Base-by-base conservation (phyloP, 2,797 vertebrate genomes). In the Anabas testudineus region DNA sequence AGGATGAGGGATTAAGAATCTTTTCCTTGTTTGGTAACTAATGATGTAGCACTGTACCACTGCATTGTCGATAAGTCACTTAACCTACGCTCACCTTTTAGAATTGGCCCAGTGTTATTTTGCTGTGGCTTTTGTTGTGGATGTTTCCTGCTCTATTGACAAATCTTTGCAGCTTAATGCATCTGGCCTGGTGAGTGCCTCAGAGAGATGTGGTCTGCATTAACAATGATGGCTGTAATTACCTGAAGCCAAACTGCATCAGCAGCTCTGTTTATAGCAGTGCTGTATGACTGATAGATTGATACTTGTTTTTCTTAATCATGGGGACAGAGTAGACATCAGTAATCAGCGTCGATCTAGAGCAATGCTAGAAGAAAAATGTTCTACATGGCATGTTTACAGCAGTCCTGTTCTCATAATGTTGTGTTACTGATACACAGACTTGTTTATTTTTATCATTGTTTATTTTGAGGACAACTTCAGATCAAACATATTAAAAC, bases 121-220 rank as follows among this genome's bases (percentile, higher is more conserved):
- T 53, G 66, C 61, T 60, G 32, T 46, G 22, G 22, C 16, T 64
- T 53, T 19, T 64, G 30, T 51, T 65, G 15, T 71, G n/a, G 28
- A 51, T 48, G 7, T 39, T 79, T 72, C 69, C 49, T 60, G 54
- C 75, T 61, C 84, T 72, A 87, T 87, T 74, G 73, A 68, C 68
- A 64, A 59, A 75, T 67, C 28, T 57, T 37, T 76, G 41, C 41
- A 56, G 45, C 55, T 67, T 81, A 77, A 85, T 88, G 52, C 71
- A 73, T 78, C 55, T 53, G 71, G 67, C 53, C 49, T 49, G 71
- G 56, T 61, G 37, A 59, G 43, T 67, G 64, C 46, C 42, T 54
- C 18, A 22, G 53, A 67, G 74, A 76, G 75, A 78, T 87, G 71
- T 63, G 59, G 30, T 52, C 36, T 81, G 77, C 79, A 80, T 83